phyloP scores from a whole-genome alignment of 2,888 invertebrate species.

The Metellina segmentata region DNA sequence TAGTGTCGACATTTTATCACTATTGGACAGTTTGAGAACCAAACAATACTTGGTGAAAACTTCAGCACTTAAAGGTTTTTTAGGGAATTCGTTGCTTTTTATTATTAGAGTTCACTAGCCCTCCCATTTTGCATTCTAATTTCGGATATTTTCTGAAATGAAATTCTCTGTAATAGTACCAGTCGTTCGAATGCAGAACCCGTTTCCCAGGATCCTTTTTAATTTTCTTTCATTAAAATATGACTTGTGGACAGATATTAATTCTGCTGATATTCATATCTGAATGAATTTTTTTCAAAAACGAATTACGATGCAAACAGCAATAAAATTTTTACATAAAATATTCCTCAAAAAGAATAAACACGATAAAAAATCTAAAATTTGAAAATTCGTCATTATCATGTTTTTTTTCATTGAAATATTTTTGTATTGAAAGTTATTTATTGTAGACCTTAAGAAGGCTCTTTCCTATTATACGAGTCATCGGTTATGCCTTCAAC shows the following conservation, averaged over 20 bases:
- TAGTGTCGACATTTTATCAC: no score
- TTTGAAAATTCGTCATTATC: background rate
- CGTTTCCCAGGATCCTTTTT: background rate
- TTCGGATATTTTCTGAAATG: background rate
- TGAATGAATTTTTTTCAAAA: background rate
- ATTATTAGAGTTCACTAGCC: no score
- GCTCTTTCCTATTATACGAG: background rate
- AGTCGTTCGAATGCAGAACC: background rate
- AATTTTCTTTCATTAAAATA: background rate
- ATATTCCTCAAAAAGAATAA: background rate
- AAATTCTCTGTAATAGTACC: background rate
- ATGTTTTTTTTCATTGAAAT: background rate
- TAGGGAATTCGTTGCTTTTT: no score
- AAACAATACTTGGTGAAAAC: no score
- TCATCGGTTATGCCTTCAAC: background rate
- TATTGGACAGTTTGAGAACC: no score
- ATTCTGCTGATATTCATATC: no score
- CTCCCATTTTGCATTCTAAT: background rate
- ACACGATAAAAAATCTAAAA: background rate
- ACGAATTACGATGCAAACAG: background rate
- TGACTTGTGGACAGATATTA: background rate
- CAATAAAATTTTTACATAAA: background rate
- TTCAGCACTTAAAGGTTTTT: no score
- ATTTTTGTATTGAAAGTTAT: background rate
- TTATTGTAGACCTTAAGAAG: background rate